These are phyloP conservation scores for Poeciliopsis paucimaculata DNA, from an alignment of 2,797 vertebrate species.

Conservation along the genomic window DNA sequence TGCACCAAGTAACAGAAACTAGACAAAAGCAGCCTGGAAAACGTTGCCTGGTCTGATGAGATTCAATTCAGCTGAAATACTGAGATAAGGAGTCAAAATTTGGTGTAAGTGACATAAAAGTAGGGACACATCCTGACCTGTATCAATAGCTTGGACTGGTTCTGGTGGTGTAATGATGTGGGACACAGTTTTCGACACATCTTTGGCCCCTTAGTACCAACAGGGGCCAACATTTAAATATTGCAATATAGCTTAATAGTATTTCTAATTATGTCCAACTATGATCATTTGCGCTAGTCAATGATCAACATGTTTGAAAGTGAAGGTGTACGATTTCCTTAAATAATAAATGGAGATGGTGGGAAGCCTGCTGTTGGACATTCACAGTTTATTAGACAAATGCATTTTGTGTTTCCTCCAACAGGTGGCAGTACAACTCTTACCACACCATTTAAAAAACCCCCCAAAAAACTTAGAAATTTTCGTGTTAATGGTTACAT, in stretches of 20 bases:
- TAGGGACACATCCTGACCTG: not conserved
- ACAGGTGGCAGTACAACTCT: not conserved
- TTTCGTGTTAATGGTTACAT: too few species aligned
- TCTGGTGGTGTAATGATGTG: not conserved
- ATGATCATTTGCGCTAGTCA: too few species aligned
- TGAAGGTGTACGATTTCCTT: not conserved
- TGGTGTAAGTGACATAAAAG: not conserved
- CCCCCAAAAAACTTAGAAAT: not conserved
- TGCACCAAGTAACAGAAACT: not conserved
- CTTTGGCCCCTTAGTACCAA: not conserved
- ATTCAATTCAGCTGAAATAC: not conserved
- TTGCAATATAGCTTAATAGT: not conserved
- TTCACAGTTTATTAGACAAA: not conserved
- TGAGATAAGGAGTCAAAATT: not conserved
- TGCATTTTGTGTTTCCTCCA: not conserved
- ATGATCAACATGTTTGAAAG: not conserved
- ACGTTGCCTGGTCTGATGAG: not conserved
- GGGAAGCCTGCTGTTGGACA: not conserved
- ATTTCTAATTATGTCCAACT: not conserved
- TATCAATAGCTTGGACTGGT: not conserved
- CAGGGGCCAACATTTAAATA: not conserved
- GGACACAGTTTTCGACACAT: not conserved
- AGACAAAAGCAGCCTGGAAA: not conserved
- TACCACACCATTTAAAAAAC: not conserved
- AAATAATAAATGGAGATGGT: not conserved